These are phyloP conservation scores for Anthrax anthrax DNA, from an alignment of 2,888 invertebrate species.

Conservation along the genomic window DNA sequence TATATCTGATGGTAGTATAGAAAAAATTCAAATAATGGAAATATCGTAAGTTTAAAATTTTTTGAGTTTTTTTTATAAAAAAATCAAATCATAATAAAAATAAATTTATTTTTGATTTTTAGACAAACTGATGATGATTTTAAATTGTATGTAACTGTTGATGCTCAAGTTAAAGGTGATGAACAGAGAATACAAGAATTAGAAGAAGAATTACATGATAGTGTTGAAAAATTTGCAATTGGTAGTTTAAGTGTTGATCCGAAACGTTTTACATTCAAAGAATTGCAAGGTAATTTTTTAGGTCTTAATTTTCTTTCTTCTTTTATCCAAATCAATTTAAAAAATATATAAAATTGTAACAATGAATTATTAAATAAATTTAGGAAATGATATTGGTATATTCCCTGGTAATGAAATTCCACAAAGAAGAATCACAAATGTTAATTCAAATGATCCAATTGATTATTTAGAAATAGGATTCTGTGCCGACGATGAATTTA, in stretches of 20 bases:
- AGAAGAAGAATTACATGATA: constrained; percentile 20
- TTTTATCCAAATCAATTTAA: too few species aligned
- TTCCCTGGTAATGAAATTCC: not conserved
- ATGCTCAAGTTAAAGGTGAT: constrained; percentile 1
- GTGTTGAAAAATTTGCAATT: constrained; percentile 2
- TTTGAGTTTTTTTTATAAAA: too few species aligned
- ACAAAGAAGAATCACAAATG: not conserved
- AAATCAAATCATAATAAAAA: not conserved
- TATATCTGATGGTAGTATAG: not conserved
- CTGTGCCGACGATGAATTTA: constrained; percentile 5
- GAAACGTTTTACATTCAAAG: not conserved
- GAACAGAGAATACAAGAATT: constrained; percentile 16
- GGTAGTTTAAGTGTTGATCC: not conserved
- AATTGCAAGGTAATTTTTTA: not conserved
- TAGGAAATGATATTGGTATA: too few species aligned
- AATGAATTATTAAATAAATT: too few species aligned
- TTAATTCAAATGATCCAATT: not conserved
- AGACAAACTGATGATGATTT: constrained; percentile 22
- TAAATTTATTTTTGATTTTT: not conserved
- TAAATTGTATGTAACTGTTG: constrained; percentile 19
- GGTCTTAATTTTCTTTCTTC: too few species aligned
- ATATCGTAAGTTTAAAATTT: not conserved
- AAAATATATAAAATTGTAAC: too few species aligned
- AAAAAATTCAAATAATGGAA: not conserved
- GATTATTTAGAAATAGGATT: not conserved